Conservation (phyloP, 2,113 vertebrate genomes). For the Bambusicola thoracicus region DNA sequence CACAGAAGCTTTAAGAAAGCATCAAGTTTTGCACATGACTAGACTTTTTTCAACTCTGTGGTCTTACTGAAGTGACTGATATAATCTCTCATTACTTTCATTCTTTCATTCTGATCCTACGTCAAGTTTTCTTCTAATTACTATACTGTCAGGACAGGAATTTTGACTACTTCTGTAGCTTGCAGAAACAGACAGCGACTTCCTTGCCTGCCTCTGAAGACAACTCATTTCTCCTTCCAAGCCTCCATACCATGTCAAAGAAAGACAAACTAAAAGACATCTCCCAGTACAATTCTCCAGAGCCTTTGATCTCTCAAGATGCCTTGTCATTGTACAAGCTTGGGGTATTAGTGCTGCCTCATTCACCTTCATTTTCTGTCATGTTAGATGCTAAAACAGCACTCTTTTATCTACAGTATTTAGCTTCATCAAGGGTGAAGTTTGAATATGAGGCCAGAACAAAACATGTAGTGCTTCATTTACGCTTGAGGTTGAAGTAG, state of each 20-base stretch:
- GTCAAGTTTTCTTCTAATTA: background rate
- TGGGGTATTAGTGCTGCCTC: background rate
- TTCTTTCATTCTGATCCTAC: background rate
- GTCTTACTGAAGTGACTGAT: background rate
- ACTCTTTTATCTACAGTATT: background rate
- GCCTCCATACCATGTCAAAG: background rate
- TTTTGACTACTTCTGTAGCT: background rate
- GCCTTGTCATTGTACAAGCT: background rate
- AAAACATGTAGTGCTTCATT: background rate
- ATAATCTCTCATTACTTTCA: background rate
- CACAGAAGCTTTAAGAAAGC: background rate
- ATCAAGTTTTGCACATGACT: background rate
- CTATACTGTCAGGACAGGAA: background rate
- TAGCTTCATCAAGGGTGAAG: background rate
- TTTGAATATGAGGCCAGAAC: background rate
- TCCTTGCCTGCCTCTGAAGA: background rate
- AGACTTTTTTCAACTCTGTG: background rate
- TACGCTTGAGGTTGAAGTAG: background rate
- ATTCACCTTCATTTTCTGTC: background rate
- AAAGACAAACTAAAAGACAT: background rate
- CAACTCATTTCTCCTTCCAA: background rate
- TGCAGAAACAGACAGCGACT: background rate
- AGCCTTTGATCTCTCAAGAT: background rate
- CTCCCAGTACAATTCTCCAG: background rate
- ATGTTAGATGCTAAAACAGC: background rate